Evolutionary conservation across 2,113 vertebrate genomes (phyloP), one percentile per base, ranked within the genome.

Genomic region (Phaethornis superciliosus): DNA sequence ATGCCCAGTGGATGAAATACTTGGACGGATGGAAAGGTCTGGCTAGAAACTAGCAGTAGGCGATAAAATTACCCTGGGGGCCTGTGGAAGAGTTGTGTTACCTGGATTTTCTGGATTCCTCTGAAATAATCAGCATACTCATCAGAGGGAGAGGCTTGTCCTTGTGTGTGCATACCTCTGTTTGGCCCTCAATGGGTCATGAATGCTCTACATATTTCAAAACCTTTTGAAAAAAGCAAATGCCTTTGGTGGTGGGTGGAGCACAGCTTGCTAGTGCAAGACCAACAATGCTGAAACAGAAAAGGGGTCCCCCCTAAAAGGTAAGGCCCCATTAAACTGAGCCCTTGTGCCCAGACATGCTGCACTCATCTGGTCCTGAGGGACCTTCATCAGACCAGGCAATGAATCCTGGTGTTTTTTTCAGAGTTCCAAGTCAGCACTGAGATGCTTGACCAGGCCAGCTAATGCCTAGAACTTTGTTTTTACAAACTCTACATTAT

Each of bases 81-180:
- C 23, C 52, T 30, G 11, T n/a, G 47, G 44, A 75, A 56, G 11
- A 37, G n/a, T 65, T 85, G 90, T 69, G 76, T 77, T 82, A 46
- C 67, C 13, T 33, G 88, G 42, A 51, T 42, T 85, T 85, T 88
- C 93, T 94, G 79, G 67, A 88, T 93, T 94, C 17, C 40, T 88
- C 30, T 33, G 65, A 54, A 81, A 54, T 47, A 81, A 75, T 3
- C 10, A 54, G 11, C 49, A 7, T 65, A 8, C 24, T 84, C 83
- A n/a, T 0, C 44, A 9, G 12, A 33, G 49, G 65, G 69, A 87
- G 49, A 76, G 56, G 37, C 65, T 44, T 65, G 21, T 76, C n/a
- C 63, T 59, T 55, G 47, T 47, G 70, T 37, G 23, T 0, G 1
- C 27, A 23, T 76, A 35, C 33, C 23, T 44, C 46, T 1, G 0